Conservation (phyloP, 2,888 invertebrate genomes). For the Cyclophora punctaria region DNA sequence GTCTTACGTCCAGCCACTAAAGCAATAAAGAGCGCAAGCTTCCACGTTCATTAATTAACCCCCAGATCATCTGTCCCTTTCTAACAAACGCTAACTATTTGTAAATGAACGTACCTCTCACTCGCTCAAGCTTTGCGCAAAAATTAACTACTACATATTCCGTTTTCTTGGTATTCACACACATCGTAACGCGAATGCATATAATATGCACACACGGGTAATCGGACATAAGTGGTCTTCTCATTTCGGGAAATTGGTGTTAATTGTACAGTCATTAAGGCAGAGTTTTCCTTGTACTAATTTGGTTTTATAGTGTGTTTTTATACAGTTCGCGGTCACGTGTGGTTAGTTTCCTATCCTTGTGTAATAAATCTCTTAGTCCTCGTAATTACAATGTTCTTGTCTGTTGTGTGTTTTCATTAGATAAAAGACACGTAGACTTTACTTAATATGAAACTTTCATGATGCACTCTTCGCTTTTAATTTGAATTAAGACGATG, state of each 20-base stretch:
- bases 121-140: conserved; percentile 73
- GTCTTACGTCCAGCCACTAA: conserved; percentile 73
- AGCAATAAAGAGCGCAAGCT: conserved; percentile 76
- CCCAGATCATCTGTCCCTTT: conserved; percentile 54
- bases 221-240: conserved; percentile 35
- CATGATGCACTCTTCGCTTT: not conserved
- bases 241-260: conserved; percentile 42
- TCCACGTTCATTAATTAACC: conserved; percentile 77
- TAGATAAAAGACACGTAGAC: conserved; percentile 45
- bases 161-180: conserved; percentile 60
- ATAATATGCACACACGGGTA: conserved; percentile 54
- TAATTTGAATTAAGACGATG: no score
- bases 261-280: conserved; percentile 54
- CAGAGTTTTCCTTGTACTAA: conserved; percentile 41
- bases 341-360: conserved; percentile 70
- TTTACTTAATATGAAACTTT: conserved; percentile 8
- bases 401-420: conserved; percentile 72
- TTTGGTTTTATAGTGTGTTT: conserved; percentile 36
- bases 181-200: conserved; percentile 62
- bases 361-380: conserved; percentile 70
- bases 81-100: conserved; percentile 57
- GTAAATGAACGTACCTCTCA: conserved; percentile 69
- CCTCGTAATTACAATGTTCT: conserved; percentile 72
- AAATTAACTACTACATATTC: conserved; percentile 73
- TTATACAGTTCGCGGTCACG: conserved; percentile 48